A percentile compares a stretch with the other conserved stretches of the same genome.
phyloP scores from a whole-genome alignment of 2,888 invertebrate genomes.

The Idaea aversata region DNA sequence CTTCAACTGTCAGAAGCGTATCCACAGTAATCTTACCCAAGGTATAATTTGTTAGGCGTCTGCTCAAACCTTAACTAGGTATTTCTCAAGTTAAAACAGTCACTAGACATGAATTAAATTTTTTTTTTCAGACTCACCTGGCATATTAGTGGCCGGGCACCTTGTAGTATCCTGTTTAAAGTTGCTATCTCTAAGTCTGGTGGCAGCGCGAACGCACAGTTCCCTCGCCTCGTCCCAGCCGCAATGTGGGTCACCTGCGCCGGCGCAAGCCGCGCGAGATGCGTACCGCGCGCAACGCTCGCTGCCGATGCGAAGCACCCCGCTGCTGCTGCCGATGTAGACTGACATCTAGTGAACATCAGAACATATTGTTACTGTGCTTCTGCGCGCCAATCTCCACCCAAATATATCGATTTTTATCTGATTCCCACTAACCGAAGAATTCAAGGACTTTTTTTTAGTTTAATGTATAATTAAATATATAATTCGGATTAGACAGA shows the following conservation, averaged over 20 bases:
- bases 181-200: slow-evolving; percentile 83
- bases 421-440: too few relatives aligned
- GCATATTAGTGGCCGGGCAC: slow-evolving; percentile 68
- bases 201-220: slow-evolving; percentile 83
- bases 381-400: neutral
- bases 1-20: too few relatives aligned
- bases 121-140: too few relatives aligned
- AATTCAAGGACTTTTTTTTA: too few relatives aligned
- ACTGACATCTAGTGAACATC: slow-evolving; percentile 81
- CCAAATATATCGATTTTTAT: too few relatives aligned
- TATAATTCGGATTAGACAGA: neutral
- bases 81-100: neutral
- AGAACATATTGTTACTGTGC: slow-evolving; percentile 1
- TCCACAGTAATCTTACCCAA: too few relatives aligned
- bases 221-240: slow-evolving; percentile 93
- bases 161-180: slow-evolving; percentile 87
- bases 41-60: too few relatives aligned
- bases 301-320: slow-evolving; percentile 86
- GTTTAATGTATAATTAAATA: too few relatives aligned
- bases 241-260: slow-evolving; percentile 95
- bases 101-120: too few relatives aligned
- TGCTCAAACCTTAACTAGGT: too few relatives aligned
- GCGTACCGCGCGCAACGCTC: slow-evolving; percentile 89
- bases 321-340: slow-evolving; percentile 86
- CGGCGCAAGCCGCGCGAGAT: slow-evolving; percentile 85